These are phyloP conservation scores for Xiphydria camelus DNA, from an alignment of 2,888 invertebrate species.

Conservation along the genomic window DNA sequence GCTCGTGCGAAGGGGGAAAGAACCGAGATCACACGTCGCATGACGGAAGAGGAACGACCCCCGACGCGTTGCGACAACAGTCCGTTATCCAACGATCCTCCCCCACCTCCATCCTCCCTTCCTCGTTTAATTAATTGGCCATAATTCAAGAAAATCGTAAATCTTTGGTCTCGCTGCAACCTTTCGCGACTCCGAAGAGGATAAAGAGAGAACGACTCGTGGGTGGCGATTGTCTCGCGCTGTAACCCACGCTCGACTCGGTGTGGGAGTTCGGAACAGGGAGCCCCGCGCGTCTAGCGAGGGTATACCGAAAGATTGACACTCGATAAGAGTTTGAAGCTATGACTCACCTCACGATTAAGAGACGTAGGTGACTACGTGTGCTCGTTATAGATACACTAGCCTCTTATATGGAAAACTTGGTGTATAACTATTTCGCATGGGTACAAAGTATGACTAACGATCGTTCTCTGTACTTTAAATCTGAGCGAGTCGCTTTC, in stretches of 20 bases:
- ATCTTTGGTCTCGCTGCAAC: constrained; percentile 36
- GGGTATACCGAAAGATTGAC: too few relatives aligned
- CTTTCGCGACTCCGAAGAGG: too few relatives aligned
- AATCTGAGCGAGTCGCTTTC: too few relatives aligned
- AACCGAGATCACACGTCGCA: too few relatives aligned
- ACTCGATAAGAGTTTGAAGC: constrained; percentile 18
- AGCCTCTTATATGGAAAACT: too few relatives aligned
- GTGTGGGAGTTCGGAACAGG: constrained; percentile 43
- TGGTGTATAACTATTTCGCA: too few relatives aligned
- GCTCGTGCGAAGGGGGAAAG: too few relatives aligned
- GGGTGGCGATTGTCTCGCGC: constrained; percentile 55
- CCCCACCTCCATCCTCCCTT: neutral
- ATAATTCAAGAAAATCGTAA: constrained; percentile 52
- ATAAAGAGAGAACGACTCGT: constrained; percentile 48
- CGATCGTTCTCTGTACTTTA: too few relatives aligned
- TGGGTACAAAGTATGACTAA: too few relatives aligned
- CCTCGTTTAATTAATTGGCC: constrained; percentile 49
- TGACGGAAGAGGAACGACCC: constrained; percentile 28
- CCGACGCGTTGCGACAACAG: constrained; percentile 38
- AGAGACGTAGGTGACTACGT: too few relatives aligned
- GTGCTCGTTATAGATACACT: too few relatives aligned
- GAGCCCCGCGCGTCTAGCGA: too few relatives aligned
- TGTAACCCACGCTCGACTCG: constrained; percentile 45
- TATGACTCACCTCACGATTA: constrained; percentile 26
- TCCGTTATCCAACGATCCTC: constrained; percentile 14